Evolutionary conservation across 2,797 vertebrate species (phyloP), one percentile per base, ranked within the genome.

Genomic region (Gobionotothen gibberifrons): DNA sequence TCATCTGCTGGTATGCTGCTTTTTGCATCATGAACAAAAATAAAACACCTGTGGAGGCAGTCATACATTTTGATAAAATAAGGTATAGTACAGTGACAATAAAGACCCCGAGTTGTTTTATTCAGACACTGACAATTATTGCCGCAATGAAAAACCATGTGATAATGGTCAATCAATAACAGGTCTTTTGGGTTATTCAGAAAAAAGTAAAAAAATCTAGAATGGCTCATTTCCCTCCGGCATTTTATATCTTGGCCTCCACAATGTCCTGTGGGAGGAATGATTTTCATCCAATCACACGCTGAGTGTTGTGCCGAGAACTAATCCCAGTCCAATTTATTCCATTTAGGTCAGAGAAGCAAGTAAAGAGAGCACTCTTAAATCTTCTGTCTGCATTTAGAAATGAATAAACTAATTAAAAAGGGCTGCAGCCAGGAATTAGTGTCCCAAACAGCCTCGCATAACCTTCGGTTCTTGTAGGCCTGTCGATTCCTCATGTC

Each of bases 341-440:
- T 82, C 81, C 82, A 92, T 90, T 88, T 88, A 84, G 90, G 89
- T 90, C 90, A 90, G 77, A 79, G 85, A 84, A 85, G 78, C 71
- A 83, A 83, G 81, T 76, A 79, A 89, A 87, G 84, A 76, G 78
- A 84, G 69, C 67, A 48, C 76, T 79, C 81, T 76, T 88, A 90
- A 87, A 92, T 87, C 82, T 88, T 87, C 79, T 64, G 73, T 85
- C 89, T 75, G 75, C 78, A 85, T 91, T 92, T 89, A 89, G 89
- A 89, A 87, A 86, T 8, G 64, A 84, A 88, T 90, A 85, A 87
- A 86, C 87, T 89, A 90, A 89, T 92, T 90, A 90, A 84, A 29
- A 91, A 60, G 71, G 86, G 81, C 82, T 68, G 66, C 19, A 78
- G 83, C 83, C 75, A 77, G 80, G 81, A 90, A 88, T 87, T 75